Conservation (phyloP, 2,888 invertebrate species). For the Copidosoma aretas region DNA sequence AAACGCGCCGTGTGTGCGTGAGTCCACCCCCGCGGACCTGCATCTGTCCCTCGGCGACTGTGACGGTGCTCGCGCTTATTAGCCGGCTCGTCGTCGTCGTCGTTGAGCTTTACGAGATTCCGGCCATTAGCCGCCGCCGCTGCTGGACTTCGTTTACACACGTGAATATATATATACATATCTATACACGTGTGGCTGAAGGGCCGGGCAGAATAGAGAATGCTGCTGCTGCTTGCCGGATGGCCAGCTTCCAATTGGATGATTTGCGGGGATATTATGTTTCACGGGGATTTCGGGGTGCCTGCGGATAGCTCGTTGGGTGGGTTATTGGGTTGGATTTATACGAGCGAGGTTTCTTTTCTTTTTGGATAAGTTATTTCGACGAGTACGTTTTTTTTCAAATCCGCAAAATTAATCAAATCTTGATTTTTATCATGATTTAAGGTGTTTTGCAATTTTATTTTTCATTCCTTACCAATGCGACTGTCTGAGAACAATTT, state of each 20-base stretch:
- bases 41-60: not conserved
- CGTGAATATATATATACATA: too few species aligned
- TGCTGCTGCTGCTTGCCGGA: not conserved
- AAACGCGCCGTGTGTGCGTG: slow-evolving; percentile 29
- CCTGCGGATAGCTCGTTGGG: not conserved
- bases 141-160: too few species aligned
- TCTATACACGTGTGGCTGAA: not conserved
- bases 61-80: slow-evolving; percentile 22
- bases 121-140: slow-evolving; percentile 20
- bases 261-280: slow-evolving; percentile 12
- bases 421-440: too few species aligned
- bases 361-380: too few species aligned
- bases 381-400: too few species aligned
- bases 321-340: too few species aligned
- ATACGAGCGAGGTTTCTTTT: too few species aligned
- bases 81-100: slow-evolving; percentile 19
- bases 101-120: slow-evolving; percentile 37
- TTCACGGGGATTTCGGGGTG: too few species aligned
- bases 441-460: too few species aligned
- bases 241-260: slow-evolving; percentile 9
- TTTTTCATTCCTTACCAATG: too few species aligned
- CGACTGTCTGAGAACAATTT: too few species aligned
- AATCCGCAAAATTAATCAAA: too few species aligned
- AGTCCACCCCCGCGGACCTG: slow-evolving; percentile 24
- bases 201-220: not conserved